Evolutionary conservation across 2,888 invertebrate genomes (phyloP).

Genomic region (Tetramorium bicarinatum): DNA sequence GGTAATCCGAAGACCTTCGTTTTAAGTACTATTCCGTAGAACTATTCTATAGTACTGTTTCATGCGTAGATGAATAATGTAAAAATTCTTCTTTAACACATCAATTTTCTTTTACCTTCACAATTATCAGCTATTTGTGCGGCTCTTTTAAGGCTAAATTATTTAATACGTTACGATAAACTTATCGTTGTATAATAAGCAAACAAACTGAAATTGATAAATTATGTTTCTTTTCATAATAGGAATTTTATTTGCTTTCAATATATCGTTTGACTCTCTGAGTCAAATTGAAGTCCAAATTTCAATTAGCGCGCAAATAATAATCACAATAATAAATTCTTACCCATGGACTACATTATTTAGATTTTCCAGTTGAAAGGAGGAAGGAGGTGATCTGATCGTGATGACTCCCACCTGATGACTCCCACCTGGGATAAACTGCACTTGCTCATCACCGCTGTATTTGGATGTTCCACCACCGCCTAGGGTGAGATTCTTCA

Average conservation of each 20-base stretch:
- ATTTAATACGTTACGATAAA: not conserved
- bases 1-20: not conserved
- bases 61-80: not conserved
- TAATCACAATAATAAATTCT: constrained; percentile 73
- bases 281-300: not conserved
- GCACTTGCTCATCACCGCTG: constrained; percentile 84
- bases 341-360: constrained; percentile 90
- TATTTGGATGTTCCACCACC: constrained; percentile 80
- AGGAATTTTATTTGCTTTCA: not conserved
- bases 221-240: not conserved
- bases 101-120: not conserved
- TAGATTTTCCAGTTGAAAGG: constrained; percentile 88
- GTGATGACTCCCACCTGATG: constrained; percentile 85
- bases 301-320: not conserved
- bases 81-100: not conserved
- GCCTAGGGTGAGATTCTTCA: constrained; percentile 82
- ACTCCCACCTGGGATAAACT: constrained; percentile 83
- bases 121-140: not conserved
- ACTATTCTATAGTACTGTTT: not conserved
- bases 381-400: constrained; percentile 85
- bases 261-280: not conserved
- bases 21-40: not conserved
- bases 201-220: not conserved
- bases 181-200: not conserved
- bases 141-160: not conserved